Conservation (phyloP, 2,797 vertebrate species). For the Arremon brunneinucha region DNA sequence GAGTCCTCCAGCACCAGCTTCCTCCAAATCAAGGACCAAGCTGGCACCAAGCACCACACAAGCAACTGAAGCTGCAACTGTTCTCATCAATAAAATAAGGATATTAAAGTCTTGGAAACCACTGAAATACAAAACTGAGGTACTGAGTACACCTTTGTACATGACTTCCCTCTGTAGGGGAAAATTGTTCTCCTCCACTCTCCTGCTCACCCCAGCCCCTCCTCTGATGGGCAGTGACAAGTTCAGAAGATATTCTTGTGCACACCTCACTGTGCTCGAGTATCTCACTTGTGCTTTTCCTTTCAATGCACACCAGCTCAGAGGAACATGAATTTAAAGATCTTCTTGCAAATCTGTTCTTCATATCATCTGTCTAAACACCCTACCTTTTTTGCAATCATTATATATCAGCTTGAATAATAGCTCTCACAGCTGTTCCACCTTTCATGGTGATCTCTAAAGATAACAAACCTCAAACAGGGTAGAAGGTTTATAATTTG, state of each 20-base stretch:
- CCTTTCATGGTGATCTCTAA: neutral
- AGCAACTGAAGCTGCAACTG: neutral
- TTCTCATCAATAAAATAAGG: neutral
- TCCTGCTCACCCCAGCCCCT: neutral
- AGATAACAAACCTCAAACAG: constrained; percentile 6
- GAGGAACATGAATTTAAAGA: neutral
- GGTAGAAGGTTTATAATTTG: neutral
- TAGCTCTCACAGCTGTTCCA: neutral
- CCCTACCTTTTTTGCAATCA: neutral
- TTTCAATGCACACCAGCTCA: neutral
- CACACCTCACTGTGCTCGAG: neutral
- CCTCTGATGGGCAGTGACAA: neutral
- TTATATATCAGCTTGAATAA: neutral
- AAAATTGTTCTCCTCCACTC: neutral
- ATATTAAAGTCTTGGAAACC: neutral
- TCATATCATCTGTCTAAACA: neutral
- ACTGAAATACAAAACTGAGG: neutral
- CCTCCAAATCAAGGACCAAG: neutral
- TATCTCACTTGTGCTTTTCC: neutral
- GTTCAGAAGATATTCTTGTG: neutral
- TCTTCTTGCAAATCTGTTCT: neutral
- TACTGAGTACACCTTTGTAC: neutral
- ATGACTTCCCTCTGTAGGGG: neutral
- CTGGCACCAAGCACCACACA: accelerated
- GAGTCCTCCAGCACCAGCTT: neutral